phyloP scores from a whole-genome alignment of 2,797 vertebrate species.

The Alcedo quadribrachys region DNA sequence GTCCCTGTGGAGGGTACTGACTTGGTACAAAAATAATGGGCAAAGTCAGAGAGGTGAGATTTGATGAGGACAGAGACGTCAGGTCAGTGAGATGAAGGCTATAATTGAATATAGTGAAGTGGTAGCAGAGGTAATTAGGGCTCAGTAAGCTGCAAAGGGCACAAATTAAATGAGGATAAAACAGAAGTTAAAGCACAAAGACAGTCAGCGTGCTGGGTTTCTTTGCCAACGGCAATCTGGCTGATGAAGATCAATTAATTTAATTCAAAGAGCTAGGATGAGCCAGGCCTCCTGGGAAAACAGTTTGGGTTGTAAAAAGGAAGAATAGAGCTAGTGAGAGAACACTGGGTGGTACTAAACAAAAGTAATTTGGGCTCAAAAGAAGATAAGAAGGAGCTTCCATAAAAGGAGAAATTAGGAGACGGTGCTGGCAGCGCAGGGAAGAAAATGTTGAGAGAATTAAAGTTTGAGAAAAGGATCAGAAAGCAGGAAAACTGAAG shows the following conservation, averaged over 20 bases:
- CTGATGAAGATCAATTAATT: conserved; percentile 70
- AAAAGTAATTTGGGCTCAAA: conserved; percentile 38
- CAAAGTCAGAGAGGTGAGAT: conserved; percentile 64
- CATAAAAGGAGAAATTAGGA: conserved; percentile 7
- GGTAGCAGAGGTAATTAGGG: conserved; percentile 65
- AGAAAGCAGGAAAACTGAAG: neutral
- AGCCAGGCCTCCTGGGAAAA: conserved; percentile 41
- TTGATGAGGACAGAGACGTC: conserved; percentile 51
- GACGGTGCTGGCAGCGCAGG: neutral
- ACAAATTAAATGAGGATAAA: conserved; percentile 66
- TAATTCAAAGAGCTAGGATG: conserved; percentile 61
- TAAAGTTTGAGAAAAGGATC: neutral
- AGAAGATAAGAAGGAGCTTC: conserved; percentile 28
- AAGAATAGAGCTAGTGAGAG: conserved; percentile 16
- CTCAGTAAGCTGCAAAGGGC: conserved; percentile 60
- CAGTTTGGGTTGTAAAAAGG: conserved; percentile 7
- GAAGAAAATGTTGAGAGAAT: neutral
- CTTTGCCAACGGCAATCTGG: conserved; percentile 62
- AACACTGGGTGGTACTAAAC: neutral
- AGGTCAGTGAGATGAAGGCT: conserved; percentile 53
- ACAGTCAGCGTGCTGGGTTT: neutral
- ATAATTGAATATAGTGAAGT: conserved; percentile 54
- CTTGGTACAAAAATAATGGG: conserved; percentile 39
- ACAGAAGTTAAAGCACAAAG: conserved; percentile 63
- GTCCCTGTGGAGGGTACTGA: neutral